A percentile compares a stretch with the other conserved stretches of the same genome.
phyloP scores from a whole-genome alignment of 2,888 invertebrate genomes.

The Auanema sp. region DNA sequence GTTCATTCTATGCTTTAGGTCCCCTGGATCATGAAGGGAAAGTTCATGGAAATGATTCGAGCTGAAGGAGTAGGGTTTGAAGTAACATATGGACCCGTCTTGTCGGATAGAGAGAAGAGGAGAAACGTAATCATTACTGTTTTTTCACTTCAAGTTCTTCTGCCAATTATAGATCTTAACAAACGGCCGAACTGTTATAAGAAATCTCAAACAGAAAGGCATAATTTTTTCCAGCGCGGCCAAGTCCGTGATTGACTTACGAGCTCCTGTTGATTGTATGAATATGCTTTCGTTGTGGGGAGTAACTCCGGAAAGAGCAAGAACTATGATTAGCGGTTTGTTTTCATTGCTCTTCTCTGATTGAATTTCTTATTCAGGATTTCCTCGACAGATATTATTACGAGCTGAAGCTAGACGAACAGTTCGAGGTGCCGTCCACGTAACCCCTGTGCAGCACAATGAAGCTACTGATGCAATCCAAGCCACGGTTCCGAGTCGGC shows the following conservation, averaged over 20 bases:
- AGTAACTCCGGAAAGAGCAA: slow-evolving; percentile 30
- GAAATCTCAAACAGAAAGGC: slow-evolving; percentile 38
- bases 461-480: background rate
- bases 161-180: slow-evolving; percentile 29
- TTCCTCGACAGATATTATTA: slow-evolving; percentile 49
- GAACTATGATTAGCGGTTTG: slow-evolving; percentile 51
- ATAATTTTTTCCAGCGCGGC: slow-evolving; percentile 54
- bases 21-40: slow-evolving; percentile 30
- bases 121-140: slow-evolving; percentile 31
- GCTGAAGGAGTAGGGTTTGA: slow-evolving; percentile 43
- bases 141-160: slow-evolving; percentile 6
- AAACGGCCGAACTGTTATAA: slow-evolving; percentile 47
- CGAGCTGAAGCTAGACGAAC: slow-evolving; percentile 55
- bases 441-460: slow-evolving; percentile 21
- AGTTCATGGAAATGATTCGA: slow-evolving; percentile 34
- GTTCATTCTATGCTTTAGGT: slow-evolving; percentile 27
- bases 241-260: slow-evolving; percentile 50
- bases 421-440: slow-evolving; percentile 52
- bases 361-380: slow-evolving; percentile 29
- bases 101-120: slow-evolving; percentile 26
- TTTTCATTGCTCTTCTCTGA: background rate
- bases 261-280: slow-evolving; percentile 62
- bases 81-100: slow-evolving; percentile 29
- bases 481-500: slow-evolving; percentile 6
- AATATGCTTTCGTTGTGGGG: slow-evolving; percentile 60